A percentile compares a stretch with the other conserved stretches of the same genome.
These are phyloP conservation scores for Sebastes nivosus DNA, from an alignment of 2,797 vertebrate species.

Conservation along the genomic window DNA sequence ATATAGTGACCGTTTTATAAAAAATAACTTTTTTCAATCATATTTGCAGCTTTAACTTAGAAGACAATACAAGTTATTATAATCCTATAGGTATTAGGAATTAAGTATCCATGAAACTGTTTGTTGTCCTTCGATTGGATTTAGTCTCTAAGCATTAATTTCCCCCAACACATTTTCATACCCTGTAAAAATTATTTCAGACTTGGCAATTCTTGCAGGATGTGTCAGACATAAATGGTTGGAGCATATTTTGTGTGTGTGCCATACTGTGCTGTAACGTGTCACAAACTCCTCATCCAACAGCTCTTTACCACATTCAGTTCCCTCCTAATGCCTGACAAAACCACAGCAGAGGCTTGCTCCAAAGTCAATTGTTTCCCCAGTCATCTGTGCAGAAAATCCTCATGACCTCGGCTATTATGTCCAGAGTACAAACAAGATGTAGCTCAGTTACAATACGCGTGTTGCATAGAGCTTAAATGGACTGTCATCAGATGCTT, in stretches of 20 bases:
- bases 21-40: no score
- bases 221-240: slow-evolving; percentile 15
- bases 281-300: slow-evolving; percentile 13
- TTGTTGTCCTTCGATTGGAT: neutral
- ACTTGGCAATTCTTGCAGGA: neutral
- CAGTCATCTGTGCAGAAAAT: slow-evolving; percentile 38
- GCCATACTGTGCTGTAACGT: slow-evolving; percentile 10
- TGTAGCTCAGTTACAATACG: slow-evolving; percentile 15
- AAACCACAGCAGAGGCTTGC: slow-evolving; percentile 25
- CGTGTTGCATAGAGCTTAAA: neutral
- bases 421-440: slow-evolving; percentile 32
- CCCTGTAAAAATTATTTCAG: neutral
- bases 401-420: slow-evolving; percentile 24
- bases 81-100: neutral
- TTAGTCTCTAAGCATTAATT: slow-evolving; percentile 2
- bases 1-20: no score
- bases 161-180: neutral
- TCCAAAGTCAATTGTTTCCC: slow-evolving; percentile 41
- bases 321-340: slow-evolving; percentile 20
- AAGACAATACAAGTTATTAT: neutral
- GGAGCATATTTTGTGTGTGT: neutral
- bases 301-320: slow-evolving; percentile 19
- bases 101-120: neutral
- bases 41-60: neutral
- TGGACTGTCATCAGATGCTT: slow-evolving; percentile 4